Conservation (phyloP, 2,113 vertebrate genomes). For the Lasiurus cinereus region DNA sequence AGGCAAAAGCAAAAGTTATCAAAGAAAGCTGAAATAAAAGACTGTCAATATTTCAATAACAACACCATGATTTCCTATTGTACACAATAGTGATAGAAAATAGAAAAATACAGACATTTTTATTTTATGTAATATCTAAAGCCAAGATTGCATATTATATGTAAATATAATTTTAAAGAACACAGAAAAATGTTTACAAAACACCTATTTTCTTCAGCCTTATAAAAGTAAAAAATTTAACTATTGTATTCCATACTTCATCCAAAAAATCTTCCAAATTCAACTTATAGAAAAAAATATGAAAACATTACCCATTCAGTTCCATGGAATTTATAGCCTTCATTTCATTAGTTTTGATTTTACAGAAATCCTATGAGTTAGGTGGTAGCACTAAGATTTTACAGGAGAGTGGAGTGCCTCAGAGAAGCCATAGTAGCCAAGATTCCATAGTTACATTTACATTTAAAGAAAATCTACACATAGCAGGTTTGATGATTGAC, state of each 20-base stretch:
- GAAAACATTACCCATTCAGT: neutral
- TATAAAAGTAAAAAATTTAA: neutral
- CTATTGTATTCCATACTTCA: neutral
- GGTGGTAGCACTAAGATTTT: neutral
- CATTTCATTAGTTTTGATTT: neutral
- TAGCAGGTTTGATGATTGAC: neutral
- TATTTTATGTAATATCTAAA: neutral
- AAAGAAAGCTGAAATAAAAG: slow-evolving; percentile 47
- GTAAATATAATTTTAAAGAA: neutral
- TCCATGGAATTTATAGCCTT: neutral
- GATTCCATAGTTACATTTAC: neutral
- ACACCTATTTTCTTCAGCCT: neutral
- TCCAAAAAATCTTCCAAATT: neutral
- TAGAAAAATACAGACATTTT: neutral
- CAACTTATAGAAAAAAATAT: neutral
- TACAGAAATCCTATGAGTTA: neutral
- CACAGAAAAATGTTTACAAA: neutral
- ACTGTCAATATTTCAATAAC: slow-evolving; percentile 28
- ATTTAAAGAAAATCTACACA: neutral
- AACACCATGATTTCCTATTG: slow-evolving; percentile 21
- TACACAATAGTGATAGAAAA: neutral
- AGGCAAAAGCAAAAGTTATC: slow-evolving; percentile 26
- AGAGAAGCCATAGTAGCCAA: neutral
- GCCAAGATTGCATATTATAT: neutral
- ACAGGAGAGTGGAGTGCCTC: neutral